Evolutionary conservation across 2,888 invertebrate species (phyloP), one percentile per base, ranked within the genome.

Genomic region (Yponomeuta plumbellus): DNA sequence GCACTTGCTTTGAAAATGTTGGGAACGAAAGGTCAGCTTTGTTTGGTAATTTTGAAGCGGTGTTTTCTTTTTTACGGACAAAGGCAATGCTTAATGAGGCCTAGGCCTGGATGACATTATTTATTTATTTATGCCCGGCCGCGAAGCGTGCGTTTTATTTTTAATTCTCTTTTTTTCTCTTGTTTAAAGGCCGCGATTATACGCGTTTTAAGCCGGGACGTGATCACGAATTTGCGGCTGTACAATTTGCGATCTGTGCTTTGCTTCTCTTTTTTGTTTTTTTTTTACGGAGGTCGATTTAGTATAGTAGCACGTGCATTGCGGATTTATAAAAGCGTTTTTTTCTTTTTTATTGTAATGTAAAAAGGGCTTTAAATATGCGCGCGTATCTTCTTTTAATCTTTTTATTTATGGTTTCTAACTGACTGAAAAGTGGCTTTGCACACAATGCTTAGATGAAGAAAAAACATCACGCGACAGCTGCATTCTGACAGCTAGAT

Each of bases 41-140:
- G 63, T 21, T 63, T 63, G 44, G 21, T 17, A 71, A 58, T 69
- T 67, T 76, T 76, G 67, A 4, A 64, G 44, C 11, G 8, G 40
- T 20, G 34, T 68, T 67, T 68, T 67, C 69, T 69, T 67, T 69
- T 73, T 71, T 73, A 69, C 70, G 70, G 68, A 69, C 68, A 65
- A 44, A 68, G 66, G 70, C 67, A 70, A 70, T 67, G 69, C 73
- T 76, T 79, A 72, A 77, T 77, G 76, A 77, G 76, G 74, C 74
- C 77, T 77, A 74, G 79, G 75, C 73, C 70, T 74, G 80, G 84
- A 85, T 82, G 84, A 84, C 84, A 84, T 85, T 85, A 86, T 86
- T 86, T 86, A 87, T 86, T 86, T 87, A 86, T 86, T 85, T 86
- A 86, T 86, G 85, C 82, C 74, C 68, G 72, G 75, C 74, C 75